phyloP scores from a whole-genome alignment of 2,888 invertebrate species.

The Elegia similella region DNA sequence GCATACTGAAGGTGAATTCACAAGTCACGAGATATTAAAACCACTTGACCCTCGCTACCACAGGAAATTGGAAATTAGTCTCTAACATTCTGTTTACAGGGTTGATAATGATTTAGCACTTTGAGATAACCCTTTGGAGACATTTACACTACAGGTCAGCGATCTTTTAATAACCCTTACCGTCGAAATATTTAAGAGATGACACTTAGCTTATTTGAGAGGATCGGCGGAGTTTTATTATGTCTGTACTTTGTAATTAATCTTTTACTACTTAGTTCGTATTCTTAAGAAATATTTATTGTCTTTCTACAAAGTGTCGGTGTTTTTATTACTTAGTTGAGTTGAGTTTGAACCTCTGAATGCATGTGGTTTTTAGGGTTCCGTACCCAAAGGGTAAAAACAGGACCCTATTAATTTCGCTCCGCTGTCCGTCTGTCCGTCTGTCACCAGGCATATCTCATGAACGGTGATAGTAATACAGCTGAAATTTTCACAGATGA shows the following conservation, averaged over 20 bases:
- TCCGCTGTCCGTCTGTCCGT: too few relatives aligned
- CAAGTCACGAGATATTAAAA: conserved; percentile 7
- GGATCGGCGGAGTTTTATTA: neutral
- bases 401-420: too few relatives aligned
- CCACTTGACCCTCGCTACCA: neutral
- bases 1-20: neutral
- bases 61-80: neutral
- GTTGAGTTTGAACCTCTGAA: too few relatives aligned
- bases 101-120: neutral
- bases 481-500: too few relatives aligned
- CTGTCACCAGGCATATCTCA: too few relatives aligned
- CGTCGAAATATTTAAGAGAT: neutral
- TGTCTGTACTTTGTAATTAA: neutral
- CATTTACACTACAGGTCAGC: conserved; percentile 8
- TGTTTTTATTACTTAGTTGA: too few relatives aligned
- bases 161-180: conserved; percentile 13
- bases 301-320: too few relatives aligned
- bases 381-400: too few relatives aligned
- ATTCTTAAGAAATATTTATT: too few relatives aligned
- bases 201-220: neutral
- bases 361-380: too few relatives aligned
- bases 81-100: neutral
- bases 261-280: neutral
- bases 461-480: too few relatives aligned
- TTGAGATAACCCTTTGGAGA: neutral